Conservation (phyloP, 2,113 vertebrate species). For the Leucopsar rothschildi region DNA sequence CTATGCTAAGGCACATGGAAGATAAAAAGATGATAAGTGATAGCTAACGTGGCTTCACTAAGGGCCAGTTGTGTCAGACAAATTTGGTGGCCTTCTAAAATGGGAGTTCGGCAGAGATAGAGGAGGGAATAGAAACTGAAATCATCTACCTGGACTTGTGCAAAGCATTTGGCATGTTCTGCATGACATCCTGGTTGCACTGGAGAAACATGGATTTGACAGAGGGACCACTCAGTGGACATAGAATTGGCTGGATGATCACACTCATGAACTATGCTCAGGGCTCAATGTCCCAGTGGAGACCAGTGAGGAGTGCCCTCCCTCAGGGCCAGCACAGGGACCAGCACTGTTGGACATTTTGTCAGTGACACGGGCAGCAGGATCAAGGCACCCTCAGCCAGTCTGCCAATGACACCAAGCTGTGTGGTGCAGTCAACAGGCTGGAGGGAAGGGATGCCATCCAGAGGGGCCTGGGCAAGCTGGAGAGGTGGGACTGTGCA, state of each 20-base stretch:
- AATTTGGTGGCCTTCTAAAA: background rate
- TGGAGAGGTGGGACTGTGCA: background rate
- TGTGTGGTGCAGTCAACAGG: too few species aligned
- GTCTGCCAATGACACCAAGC: background rate
- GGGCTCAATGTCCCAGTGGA: rapidly evolving
- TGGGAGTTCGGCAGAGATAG: background rate
- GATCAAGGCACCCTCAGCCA: background rate
- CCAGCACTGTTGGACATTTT: background rate
- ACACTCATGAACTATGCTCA: background rate
- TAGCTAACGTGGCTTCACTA: background rate
- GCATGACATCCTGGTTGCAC: background rate
- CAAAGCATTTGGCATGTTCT: background rate
- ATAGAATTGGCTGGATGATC: background rate
- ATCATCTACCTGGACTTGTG: background rate
- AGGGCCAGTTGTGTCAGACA: background rate
- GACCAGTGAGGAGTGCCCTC: background rate
- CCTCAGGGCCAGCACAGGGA: background rate
- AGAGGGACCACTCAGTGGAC: background rate
- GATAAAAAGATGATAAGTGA: background rate
- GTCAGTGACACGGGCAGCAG: background rate
- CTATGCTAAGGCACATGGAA: background rate
- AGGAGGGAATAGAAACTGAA: background rate
- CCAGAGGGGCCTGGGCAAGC: background rate
- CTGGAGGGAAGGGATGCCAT: background rate
- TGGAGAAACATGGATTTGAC: background rate